Evolutionary conservation across 2,888 invertebrate genomes (phyloP), one percentile per base, ranked within the genome.

Genomic region (Pardosa pseudoannulata): DNA sequence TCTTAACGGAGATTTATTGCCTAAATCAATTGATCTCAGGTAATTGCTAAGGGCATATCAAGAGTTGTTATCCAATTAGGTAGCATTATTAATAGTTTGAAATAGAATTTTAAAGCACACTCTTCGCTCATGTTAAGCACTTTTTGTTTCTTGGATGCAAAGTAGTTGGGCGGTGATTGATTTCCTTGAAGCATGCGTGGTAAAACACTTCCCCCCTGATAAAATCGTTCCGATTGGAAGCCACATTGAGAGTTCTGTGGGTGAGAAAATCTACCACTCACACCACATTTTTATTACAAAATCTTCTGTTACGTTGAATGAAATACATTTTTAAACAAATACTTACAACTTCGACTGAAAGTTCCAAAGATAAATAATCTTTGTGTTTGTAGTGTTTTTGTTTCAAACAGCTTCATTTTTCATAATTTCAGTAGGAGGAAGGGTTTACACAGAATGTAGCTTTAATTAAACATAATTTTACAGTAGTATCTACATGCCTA

Each of bases 1-100:
- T 56, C 56, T 56, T 56, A 56, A 56, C 5, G 23, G 23, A 56
- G 56, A 56, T 56, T 56, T 56, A 56, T 56, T 56, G 56, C 56
- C 16, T 56, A 23, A 56, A 56, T 56, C 56, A 56, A 56, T 56
- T 56, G 56, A 56, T 56, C 56, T 23, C 16, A 5, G 56, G 56
- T 56, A 56, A 56, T 56, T 56, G 19, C 56, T 56, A 23, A 23
- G 56, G 19, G 56, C 56, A 56, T 56, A 56, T 56, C 56, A 56
- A 23, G 23, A 23, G 56, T 23, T 56, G 56, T 56, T 56, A 56
- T 56, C 56, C 56, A 56, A 56, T 56, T 56, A 56, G 56, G 11
- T 6, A 11, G 41, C 9, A n/a, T 23, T 56, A 23, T 56, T 56
- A 56, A 56, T 56, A 56, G 56, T 23, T 56, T 56, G 56, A 56